A percentile compares a stretch with the other conserved stretches of the same genome.
Conservation (phyloP, 1,140 invertebrate genomes). For the Polyergus mexicanus region DNA sequence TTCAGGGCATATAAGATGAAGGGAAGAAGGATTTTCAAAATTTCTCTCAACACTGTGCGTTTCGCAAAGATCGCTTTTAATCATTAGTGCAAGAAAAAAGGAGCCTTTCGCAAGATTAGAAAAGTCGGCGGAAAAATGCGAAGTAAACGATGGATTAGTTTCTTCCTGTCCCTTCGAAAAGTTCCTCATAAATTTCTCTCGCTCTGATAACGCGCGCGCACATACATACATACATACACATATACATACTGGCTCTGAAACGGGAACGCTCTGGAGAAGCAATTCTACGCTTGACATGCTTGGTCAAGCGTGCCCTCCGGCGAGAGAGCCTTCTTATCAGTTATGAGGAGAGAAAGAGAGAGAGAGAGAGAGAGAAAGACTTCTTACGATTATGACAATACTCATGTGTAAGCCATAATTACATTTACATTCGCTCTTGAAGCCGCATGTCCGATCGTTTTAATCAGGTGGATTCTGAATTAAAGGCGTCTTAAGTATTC, state of each 20-base stretch:
- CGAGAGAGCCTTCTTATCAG: slow-evolving; percentile 48
- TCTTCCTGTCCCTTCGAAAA: not conserved
- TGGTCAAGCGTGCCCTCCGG: slow-evolving; percentile 81
- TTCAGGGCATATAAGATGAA: too few relatives aligned
- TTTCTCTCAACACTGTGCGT: too few relatives aligned
- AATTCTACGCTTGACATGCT: slow-evolving; percentile 78
- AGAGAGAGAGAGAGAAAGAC: slow-evolving; percentile 23
- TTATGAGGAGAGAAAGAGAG: slow-evolving; percentile 21
- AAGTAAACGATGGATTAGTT: too few relatives aligned
- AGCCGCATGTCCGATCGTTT: slow-evolving; percentile 82
- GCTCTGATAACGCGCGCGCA: not conserved
- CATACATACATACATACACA: not conserved
- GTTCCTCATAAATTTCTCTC: not conserved
- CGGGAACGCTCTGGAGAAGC: slow-evolving; percentile 65
- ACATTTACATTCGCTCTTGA: slow-evolving; percentile 69
- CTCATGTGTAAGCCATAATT: slow-evolving; percentile 78
- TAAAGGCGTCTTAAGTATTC: slow-evolving; percentile 34
- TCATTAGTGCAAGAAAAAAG: too few relatives aligned
- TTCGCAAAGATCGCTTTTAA: too few relatives aligned
- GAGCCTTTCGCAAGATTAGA: not conserved
- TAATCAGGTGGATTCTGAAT: not conserved
- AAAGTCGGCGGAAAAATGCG: not conserved
- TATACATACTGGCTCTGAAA: not conserved
- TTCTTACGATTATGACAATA: slow-evolving; percentile 76
- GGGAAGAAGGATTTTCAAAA: too few relatives aligned